A percentile compares a stretch with the other conserved stretches of the same genome.
These are phyloP conservation scores for Nemurella pictetii DNA, from an alignment of 2,888 invertebrate species.

Conservation along the genomic window DNA sequence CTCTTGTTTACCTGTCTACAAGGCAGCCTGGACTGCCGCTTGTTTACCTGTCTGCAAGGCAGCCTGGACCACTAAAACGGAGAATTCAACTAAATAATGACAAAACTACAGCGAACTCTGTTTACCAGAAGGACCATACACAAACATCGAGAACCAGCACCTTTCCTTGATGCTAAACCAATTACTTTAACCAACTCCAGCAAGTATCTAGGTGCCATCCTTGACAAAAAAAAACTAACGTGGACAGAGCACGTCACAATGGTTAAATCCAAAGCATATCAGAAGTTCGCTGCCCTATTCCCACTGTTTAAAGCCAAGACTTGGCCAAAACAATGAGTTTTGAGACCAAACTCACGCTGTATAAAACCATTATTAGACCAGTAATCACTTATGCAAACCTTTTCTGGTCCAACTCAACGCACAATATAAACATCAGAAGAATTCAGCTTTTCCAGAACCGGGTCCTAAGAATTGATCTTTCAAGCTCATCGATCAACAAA, in stretches of 20 bases:
- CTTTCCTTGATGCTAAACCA: background rate
- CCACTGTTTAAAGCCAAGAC: slow-evolving; percentile 8
- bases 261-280: background rate
- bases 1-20: no score
- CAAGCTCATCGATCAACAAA: no score
- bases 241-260: background rate
- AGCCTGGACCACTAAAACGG: no score
- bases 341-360: background rate
- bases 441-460: no score
- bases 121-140: background rate
- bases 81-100: slow-evolving; percentile 15
- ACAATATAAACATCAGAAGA: no score
- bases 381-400: background rate
- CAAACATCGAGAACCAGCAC: background rate
- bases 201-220: background rate
- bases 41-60: no score
- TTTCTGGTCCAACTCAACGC: no score
- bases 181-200: background rate
- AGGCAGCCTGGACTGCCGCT: no score
- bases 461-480: no score
- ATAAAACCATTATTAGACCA: background rate
- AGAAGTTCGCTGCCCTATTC: no score
- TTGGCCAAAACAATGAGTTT: background rate
- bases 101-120: slow-evolving; percentile 3
- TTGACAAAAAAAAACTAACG: background rate